These are phyloP conservation scores for Andrena hattorfiana DNA, from an alignment of 2,888 invertebrate genomes.

Conservation along the genomic window DNA sequence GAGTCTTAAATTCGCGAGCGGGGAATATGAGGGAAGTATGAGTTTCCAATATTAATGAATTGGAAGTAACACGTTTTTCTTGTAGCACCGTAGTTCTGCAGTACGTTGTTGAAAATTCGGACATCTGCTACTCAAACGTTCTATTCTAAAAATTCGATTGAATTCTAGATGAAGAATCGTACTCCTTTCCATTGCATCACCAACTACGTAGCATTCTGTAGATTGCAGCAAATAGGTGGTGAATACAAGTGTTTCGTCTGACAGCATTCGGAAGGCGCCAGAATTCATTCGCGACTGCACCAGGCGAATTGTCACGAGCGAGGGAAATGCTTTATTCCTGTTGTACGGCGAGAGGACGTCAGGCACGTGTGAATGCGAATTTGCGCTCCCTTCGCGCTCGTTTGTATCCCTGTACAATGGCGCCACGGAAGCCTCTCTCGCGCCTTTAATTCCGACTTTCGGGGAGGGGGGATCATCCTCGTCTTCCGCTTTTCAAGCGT, in stretches of 20 bases:
- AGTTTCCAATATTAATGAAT: background rate
- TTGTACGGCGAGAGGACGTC: slow-evolving; percentile 28
- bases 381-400: slow-evolving; percentile 36
- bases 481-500: slow-evolving; percentile 44
- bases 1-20: background rate
- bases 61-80: too few relatives aligned
- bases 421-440: slow-evolving; percentile 35
- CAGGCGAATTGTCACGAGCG: slow-evolving; percentile 56
- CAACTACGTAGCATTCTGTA: background rate
- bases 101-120: too few relatives aligned
- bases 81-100: too few relatives aligned
- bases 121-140: too few relatives aligned
- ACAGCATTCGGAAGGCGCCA: slow-evolving; percentile 5
- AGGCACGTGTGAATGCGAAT: slow-evolving; percentile 54
- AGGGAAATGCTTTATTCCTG: slow-evolving; percentile 65
- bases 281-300: slow-evolving; percentile 65
- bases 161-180: background rate
- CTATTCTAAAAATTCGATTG: too few relatives aligned
- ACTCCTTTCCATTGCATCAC: too few relatives aligned
- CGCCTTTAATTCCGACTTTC: slow-evolving; percentile 48
- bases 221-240: background rate
- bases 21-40: background rate
- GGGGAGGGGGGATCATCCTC: slow-evolving; percentile 40
- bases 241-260: slow-evolving; percentile 9
- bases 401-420: slow-evolving; percentile 44